A percentile compares a stretch with the other conserved stretches of the same genome.
Conservation (phyloP, 2,113 vertebrate genomes). For the Cercopithecus mona region DNA sequence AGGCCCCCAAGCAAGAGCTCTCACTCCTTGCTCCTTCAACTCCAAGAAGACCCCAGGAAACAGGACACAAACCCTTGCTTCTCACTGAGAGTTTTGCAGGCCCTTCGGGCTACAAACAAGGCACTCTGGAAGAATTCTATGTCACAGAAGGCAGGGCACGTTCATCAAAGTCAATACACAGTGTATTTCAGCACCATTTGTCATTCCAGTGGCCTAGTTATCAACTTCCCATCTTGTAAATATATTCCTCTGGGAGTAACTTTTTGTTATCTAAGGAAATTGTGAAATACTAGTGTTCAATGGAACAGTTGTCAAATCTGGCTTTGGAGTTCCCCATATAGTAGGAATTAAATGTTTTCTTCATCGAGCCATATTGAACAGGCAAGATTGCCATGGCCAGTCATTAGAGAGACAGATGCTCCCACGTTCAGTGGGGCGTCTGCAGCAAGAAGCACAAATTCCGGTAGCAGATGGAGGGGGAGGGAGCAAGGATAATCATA, state of each 20-base stretch:
- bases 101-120: neutral
- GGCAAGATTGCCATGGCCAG: slow-evolving; percentile 52
- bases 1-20: neutral
- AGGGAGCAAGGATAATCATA: slow-evolving; percentile 46
- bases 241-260: slow-evolving; percentile 55
- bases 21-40: neutral
- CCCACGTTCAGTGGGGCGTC: slow-evolving; percentile 69
- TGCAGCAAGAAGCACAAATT: slow-evolving; percentile 53
- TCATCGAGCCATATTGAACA: slow-evolving; percentile 73
- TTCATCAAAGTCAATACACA: slow-evolving; percentile 52
- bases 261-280: slow-evolving; percentile 71
- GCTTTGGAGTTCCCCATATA: slow-evolving; percentile 65
- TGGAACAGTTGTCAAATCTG: slow-evolving; percentile 71
- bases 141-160: neutral
- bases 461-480: slow-evolving; percentile 73
- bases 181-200: slow-evolving; percentile 38
- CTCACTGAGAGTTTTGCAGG: neutral
- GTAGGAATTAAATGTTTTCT: slow-evolving; percentile 81
- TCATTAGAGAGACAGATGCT: slow-evolving; percentile 82
- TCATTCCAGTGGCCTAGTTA: slow-evolving; percentile 64
- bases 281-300: slow-evolving; percentile 66
- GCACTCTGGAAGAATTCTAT: neutral
- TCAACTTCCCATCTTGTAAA: slow-evolving; percentile 48
- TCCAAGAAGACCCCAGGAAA: neutral
- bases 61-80: neutral